phyloP scores from a whole-genome alignment of 2,113 vertebrate genomes.

The Amazona guildingii region DNA sequence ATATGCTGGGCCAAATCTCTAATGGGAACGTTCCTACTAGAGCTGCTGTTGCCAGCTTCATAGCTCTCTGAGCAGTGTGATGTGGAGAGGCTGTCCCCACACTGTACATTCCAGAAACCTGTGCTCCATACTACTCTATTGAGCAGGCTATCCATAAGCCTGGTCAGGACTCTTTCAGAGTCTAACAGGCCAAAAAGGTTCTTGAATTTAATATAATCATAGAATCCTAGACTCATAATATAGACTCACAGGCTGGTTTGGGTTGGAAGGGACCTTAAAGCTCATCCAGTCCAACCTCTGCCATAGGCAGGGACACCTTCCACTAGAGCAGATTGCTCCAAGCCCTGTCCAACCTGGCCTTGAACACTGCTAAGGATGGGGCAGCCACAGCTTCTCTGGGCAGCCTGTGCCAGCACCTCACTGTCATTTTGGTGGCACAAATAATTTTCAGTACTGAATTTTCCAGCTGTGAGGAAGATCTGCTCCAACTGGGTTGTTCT shows the following conservation, averaged over 20 bases:
- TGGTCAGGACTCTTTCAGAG: background rate
- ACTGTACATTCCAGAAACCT: background rate
- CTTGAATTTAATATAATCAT: background rate
- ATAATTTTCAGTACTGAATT: background rate
- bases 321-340: background rate
- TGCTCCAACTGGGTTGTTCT: background rate
- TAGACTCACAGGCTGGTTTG: background rate
- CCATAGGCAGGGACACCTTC: background rate
- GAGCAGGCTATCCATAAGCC: background rate
- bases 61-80: background rate
- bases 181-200: background rate
- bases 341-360: background rate
- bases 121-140: background rate
- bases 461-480: background rate
- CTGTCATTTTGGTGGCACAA: background rate
- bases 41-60: background rate
- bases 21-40: background rate
- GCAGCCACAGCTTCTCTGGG: background rate
- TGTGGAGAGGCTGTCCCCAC: background rate
- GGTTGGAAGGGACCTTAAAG: background rate
- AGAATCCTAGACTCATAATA: background rate
- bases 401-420: background rate
- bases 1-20: background rate
- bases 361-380: background rate
- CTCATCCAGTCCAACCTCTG: background rate